phyloP scores from a whole-genome alignment of 2,113 vertebrate genomes.

The Ornithorhynchus anatinus region DNA sequence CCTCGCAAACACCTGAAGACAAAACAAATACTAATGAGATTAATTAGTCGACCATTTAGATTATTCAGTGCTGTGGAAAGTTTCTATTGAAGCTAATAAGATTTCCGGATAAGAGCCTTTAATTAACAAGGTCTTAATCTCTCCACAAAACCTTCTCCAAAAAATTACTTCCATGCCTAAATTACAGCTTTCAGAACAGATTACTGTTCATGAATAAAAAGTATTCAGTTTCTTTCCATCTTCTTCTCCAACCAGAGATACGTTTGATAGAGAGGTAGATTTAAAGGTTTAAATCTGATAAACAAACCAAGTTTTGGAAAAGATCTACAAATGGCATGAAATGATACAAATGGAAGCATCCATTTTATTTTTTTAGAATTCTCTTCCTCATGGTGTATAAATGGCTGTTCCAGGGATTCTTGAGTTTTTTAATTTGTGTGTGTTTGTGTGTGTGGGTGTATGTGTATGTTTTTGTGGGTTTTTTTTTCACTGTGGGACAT shows the following conservation, averaged over 20 bases:
- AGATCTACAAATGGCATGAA: constrained; percentile 1
- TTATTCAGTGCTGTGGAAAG: constrained; percentile 28
- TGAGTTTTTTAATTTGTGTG: neutral
- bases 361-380: constrained; percentile 13
- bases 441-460: too few relatives aligned
- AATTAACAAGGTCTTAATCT: constrained; percentile 26
- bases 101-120: constrained; percentile 10
- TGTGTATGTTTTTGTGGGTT: too few relatives aligned
- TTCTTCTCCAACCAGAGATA: neutral
- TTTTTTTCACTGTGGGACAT: neutral
- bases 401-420: neutral
- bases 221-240: neutral
- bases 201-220: neutral
- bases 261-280: neutral
- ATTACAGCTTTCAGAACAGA: neutral
- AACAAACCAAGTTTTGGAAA: neutral
- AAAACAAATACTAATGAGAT: neutral
- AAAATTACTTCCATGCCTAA: neutral
- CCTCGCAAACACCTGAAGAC: neutral
- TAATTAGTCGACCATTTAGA: neutral
- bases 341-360: neutral
- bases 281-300: constrained; percentile 22
- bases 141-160: neutral
- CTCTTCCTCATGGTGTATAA: neutral
- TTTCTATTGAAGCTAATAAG: constrained; percentile 11